A percentile compares a stretch with the other conserved stretches of the same genome.
Conservation (phyloP, 2,888 invertebrate species). For the Lobophora halterata region DNA sequence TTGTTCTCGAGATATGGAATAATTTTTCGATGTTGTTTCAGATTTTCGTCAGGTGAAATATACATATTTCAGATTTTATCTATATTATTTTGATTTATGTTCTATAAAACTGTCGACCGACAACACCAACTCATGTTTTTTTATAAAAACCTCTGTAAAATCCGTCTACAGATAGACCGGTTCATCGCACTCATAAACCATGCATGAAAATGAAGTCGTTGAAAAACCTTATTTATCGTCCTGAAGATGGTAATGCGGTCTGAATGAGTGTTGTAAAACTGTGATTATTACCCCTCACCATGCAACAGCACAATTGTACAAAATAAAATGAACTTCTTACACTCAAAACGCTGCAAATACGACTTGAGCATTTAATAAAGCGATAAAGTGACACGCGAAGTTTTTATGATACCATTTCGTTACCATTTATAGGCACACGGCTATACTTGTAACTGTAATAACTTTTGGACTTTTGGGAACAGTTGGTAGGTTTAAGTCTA, state of each 20-base stretch:
- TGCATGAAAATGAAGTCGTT: conserved; percentile 29
- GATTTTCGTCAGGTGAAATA: conserved; percentile 21
- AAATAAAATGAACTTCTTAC: conserved; percentile 41
- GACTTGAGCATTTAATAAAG: conserved; percentile 65
- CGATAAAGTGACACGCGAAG: conserved; percentile 69
- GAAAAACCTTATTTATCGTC: conserved; percentile 29
- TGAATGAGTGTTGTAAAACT: conserved; percentile 36
- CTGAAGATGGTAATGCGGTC: conserved; percentile 35
- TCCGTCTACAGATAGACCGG: neutral
- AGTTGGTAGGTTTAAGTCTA: conserved; percentile 31
- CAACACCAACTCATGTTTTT: no score
- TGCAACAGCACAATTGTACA: conserved; percentile 40
- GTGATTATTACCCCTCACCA: conserved; percentile 41
- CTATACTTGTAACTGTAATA: conserved; percentile 49
- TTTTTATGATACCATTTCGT: conserved; percentile 57
- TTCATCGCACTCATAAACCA: conserved; percentile 21
- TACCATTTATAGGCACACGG: conserved; percentile 46
- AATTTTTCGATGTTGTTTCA: conserved; percentile 15
- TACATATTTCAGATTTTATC: no score
- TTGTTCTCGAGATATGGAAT: conserved; percentile 21
- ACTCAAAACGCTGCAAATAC: conserved; percentile 43
- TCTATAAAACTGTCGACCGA: no score
- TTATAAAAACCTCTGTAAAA: neutral
- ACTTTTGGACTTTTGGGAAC: conserved; percentile 44
- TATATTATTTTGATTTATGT: no score